Percentiles rank a stretch among this genome's conserved stretches.
These are phyloP conservation scores for Notarius quadriscutis DNA, from an alignment of 2,113 vertebrate species.

Conservation along the genomic window DNA sequence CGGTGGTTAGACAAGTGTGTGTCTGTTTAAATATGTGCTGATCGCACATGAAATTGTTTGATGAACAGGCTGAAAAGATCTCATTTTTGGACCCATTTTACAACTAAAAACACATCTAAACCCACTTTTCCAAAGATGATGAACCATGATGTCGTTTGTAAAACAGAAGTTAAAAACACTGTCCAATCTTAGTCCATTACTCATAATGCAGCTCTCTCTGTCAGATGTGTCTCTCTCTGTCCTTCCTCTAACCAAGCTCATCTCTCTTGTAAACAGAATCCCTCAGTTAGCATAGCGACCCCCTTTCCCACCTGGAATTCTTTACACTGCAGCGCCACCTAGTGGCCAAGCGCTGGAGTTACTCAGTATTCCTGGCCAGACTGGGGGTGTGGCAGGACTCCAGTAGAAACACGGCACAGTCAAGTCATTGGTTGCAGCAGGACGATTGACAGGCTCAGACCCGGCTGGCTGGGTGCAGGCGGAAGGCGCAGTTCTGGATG, in stretches of 20 bases:
- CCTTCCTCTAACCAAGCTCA: constrained; percentile 35
- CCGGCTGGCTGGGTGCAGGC: constrained; percentile 71
- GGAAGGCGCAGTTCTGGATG: constrained; percentile 71
- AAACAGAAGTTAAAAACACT: constrained; percentile 61
- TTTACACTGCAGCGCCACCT: constrained; percentile 70
- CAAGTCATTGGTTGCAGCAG: constrained; percentile 60
- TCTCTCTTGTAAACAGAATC: constrained; percentile 60
- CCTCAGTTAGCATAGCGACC: constrained; percentile 56
- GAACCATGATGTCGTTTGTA: constrained; percentile 53
- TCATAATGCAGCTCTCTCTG: constrained; percentile 51
- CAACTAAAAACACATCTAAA: constrained; percentile 51
- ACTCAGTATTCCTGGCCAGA: constrained; percentile 72
- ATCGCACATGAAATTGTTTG: not conserved
- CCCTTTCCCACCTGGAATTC: constrained; percentile 64
- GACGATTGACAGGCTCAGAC: constrained; percentile 66
- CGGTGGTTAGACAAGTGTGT: not conserved
- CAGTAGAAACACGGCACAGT: constrained; percentile 70
- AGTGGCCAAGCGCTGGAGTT: constrained; percentile 70
- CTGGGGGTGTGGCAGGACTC: constrained; percentile 66
- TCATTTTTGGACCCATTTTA: not conserved
- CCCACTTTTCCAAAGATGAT: constrained; percentile 45
- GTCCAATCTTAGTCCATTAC: constrained; percentile 65
- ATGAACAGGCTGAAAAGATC: constrained; percentile 10
- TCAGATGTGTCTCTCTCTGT: constrained; percentile 25
- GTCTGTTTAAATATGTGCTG: not conserved